Evolutionary conservation across 1,140 invertebrate genomes (phyloP), one percentile per base, ranked within the genome.

Genomic region (Drosophila bocqueti): DNA sequence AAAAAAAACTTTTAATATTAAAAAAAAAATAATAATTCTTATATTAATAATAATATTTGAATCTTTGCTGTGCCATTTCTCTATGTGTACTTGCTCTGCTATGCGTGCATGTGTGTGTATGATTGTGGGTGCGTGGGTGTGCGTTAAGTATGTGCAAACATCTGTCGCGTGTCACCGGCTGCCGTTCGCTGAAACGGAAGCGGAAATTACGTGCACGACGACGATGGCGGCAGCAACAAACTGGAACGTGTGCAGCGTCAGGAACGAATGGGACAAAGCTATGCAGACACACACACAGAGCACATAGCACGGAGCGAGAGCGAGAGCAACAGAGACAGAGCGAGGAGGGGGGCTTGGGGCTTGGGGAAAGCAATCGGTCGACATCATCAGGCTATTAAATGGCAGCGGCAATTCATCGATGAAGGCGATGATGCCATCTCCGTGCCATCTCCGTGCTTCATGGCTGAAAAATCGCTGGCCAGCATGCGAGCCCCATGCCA

Each of bases 141-240:
- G 62, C 69, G 73, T 75, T 76, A 65, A 65, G 73, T 76, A 87
- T 87, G 85, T 87, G 84, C 84, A 84, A 90, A 89, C 84, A 90
- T 82, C 85, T 89, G 84, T 84, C 85, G 85, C 85, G 78, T 89
- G 85, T 89, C 84, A 73, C 74, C 85, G 85, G 78, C 84, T 87
- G 74, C 69, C 85, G 64, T 67, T 84, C 84, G 85, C 81, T 90
- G 76, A 83, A 87, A 87, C 83, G 81, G 85, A 90, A 89, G 83
- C 84, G 84, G 84, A 89, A 89, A 90, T 89, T 89, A 89, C 84
- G 84, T 90, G 84, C 81, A 89, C 74, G 84, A 72, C 65, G 15
- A 72, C 57, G 38, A 26, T 11, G 54, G 38, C 36, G 65, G 54
- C 80, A 75, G 81, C 73, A 80, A 71, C 79, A 83, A 79, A 66